These are phyloP conservation scores for Phrynosoma platyrhinos DNA, from an alignment of 2,113 vertebrate genomes.

Conservation along the genomic window DNA sequence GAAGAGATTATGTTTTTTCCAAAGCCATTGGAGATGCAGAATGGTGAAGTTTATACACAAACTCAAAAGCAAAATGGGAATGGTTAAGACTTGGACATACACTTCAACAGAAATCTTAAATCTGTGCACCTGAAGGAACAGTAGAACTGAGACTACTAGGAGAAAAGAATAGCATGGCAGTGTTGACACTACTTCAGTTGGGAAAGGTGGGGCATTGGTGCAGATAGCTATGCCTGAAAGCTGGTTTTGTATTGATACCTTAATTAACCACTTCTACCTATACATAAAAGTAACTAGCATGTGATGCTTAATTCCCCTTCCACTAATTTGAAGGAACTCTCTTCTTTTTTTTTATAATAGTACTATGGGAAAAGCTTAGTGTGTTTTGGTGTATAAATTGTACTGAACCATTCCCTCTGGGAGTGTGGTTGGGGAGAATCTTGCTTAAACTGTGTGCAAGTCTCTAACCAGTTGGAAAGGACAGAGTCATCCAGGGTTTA, in stretches of 20 bases:
- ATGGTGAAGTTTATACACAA: conserved; percentile 87
- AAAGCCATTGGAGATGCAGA: conserved; percentile 99
- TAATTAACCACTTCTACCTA: conserved; percentile 80
- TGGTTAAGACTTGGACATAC: conserved; percentile 81
- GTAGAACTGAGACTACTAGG: conserved; percentile 78
- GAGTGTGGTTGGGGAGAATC: conserved; percentile 75
- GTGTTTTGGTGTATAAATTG: conserved; percentile 74
- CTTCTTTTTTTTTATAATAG: conserved; percentile 77
- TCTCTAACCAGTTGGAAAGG: conserved; percentile 83
- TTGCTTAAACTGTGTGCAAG: conserved; percentile 74
- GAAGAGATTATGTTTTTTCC: conserved; percentile 99
- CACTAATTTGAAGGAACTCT: conserved; percentile 79
- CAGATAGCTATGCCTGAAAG: conserved; percentile 74
- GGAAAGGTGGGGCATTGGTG: conserved; percentile 83
- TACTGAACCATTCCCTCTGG: conserved; percentile 72
- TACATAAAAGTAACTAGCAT: conserved; percentile 85
- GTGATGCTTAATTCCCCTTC: conserved; percentile 81
- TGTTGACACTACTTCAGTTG: conserved; percentile 84
- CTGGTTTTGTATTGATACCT: conserved; percentile 78
- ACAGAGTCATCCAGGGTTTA: conserved; percentile 79
- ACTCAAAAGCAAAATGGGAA: conserved; percentile 73
- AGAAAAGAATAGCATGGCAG: conserved; percentile 79
- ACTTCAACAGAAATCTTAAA: conserved; percentile 82
- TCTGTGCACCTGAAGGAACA: conserved; percentile 82
- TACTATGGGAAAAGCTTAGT: conserved; percentile 79